Evolutionary conservation across 2,113 vertebrate species (phyloP), one percentile per base, ranked within the genome.

Genomic region (Crocuta crocuta): DNA sequence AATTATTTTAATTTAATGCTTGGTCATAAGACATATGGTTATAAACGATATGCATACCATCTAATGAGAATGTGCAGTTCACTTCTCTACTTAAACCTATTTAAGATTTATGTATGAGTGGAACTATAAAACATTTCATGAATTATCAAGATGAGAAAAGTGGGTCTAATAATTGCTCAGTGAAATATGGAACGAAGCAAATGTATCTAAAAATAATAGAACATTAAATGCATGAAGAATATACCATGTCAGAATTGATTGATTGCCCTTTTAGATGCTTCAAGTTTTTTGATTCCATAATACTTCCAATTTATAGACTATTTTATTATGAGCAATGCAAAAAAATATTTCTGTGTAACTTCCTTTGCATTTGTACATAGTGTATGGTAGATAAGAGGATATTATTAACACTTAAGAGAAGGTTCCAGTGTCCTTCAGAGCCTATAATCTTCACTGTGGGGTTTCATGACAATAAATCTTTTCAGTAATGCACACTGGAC

Each of bases 321-420:
- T 87, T 78, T 93, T 94, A 71, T 88, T 87, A 19, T 91, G 76
- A 76, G 65, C 76, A 91, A 93, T 19, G 43, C n/a, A 79, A 63
- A 68, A 91, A 17, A 45, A 13, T 3, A 31, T 33, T 26, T 78
- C 80, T 63, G 10, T 26, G 5, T 61, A 48, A 80, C 12, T 88
- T 91, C 1, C 21, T 94, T 94, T 43, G 21, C 7, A 70, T 58
- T 5, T 21, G 11, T 48, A 58, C 17, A n/a, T 31, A 50, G 21
- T 70, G 4, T 65, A 8, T 39, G 9, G 48, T 68, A 74, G n/a
- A 58, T 58, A 66, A 10, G 50, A 83, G 5, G 8, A 10, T 71
- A 31, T 58, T 68, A 68, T 50, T 68, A 68, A 74, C 61, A 90
- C 24, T 65, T 45, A 82, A 80, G 23, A 96, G 19, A 96, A 23